These are phyloP conservation scores for Siniperca chuatsi DNA, from an alignment of 2,113 vertebrate species.

Conservation along the genomic window DNA sequence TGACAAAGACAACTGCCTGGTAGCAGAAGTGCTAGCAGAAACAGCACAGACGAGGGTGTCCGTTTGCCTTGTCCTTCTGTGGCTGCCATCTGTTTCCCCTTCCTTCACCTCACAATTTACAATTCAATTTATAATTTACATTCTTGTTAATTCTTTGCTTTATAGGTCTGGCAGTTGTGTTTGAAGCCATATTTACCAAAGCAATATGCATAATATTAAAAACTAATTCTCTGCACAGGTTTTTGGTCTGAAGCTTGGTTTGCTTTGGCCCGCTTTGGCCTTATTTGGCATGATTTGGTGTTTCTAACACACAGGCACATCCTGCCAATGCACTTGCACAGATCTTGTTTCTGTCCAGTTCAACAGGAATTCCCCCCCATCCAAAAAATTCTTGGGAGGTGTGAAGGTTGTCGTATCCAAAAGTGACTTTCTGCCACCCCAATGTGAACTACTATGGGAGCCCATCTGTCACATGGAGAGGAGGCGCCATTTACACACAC, in stretches of 20 bases:
- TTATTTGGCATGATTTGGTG: slow-evolving; percentile 56
- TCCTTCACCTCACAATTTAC: slow-evolving; percentile 62
- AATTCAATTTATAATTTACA: slow-evolving; percentile 72
- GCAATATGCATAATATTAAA: slow-evolving; percentile 66
- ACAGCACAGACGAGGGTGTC: slow-evolving; percentile 47
- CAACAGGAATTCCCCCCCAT: slow-evolving; percentile 9
- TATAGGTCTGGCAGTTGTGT: slow-evolving; percentile 43
- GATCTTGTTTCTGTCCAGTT: slow-evolving; percentile 60
- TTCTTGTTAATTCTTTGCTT: slow-evolving; percentile 58
- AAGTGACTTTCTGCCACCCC: slow-evolving; percentile 66
- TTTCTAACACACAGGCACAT: slow-evolving; percentile 13
- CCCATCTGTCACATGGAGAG: slow-evolving; percentile 77
- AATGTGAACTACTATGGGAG: slow-evolving; percentile 63
- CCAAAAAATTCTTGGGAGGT: slow-evolving; percentile 60
- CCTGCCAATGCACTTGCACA: slow-evolving; percentile 60
- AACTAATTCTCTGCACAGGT: slow-evolving; percentile 44
- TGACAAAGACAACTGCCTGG: slow-evolving; percentile 34
- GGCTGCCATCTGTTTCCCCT: slow-evolving; percentile 75
- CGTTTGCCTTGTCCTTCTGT: slow-evolving; percentile 74
- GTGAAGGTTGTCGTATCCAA: slow-evolving; percentile 76
- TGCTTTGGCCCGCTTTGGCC: slow-evolving; percentile 49
- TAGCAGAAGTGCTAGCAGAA: slow-evolving; percentile 35
- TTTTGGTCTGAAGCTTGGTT: slow-evolving; percentile 39
- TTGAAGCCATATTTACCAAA: slow-evolving; percentile 58
- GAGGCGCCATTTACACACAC: slow-evolving; percentile 61